A percentile compares a stretch with the other conserved stretches of the same genome.
Conservation (phyloP, 2,113 vertebrate species). For the Sisor rabdophorus region DNA sequence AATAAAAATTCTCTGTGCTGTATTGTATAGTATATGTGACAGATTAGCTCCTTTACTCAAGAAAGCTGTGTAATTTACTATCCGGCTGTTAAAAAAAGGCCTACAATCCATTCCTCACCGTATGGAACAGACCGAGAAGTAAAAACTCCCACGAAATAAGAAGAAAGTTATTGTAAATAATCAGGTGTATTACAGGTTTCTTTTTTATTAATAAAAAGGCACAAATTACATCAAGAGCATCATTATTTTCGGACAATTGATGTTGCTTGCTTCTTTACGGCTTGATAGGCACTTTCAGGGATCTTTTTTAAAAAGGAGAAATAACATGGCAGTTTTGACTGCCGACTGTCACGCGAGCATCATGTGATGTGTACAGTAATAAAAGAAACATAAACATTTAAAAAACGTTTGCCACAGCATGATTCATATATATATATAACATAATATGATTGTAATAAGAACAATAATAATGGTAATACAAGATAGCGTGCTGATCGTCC, state of each 20-base stretch:
- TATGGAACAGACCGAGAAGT: background rate
- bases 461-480: constrained; percentile 48
- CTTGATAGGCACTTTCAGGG: constrained; percentile 60
- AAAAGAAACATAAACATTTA: constrained; percentile 30
- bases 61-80: background rate
- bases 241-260: constrained; percentile 64
- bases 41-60: background rate
- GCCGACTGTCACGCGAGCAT: constrained; percentile 35
- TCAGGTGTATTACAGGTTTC: background rate
- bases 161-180: background rate
- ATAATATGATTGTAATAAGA: constrained; percentile 53
- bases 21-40: no score
- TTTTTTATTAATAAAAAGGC: constrained; percentile 75
- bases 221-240: constrained; percentile 61
- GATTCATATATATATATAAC: constrained; percentile 49
- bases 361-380: constrained; percentile 35
- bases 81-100: background rate
- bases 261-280: constrained; percentile 72
- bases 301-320: constrained; percentile 30
- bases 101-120: background rate
- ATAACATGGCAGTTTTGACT: background rate
- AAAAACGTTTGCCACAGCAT: constrained; percentile 47
- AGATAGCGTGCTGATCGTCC: constrained; percentile 40
- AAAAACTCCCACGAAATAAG: background rate
- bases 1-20: no score